Evolutionary conservation across 2,888 invertebrate species (phyloP), one percentile per base, ranked within the genome.

Genomic region (Mesodorylaimus sp.): DNA sequence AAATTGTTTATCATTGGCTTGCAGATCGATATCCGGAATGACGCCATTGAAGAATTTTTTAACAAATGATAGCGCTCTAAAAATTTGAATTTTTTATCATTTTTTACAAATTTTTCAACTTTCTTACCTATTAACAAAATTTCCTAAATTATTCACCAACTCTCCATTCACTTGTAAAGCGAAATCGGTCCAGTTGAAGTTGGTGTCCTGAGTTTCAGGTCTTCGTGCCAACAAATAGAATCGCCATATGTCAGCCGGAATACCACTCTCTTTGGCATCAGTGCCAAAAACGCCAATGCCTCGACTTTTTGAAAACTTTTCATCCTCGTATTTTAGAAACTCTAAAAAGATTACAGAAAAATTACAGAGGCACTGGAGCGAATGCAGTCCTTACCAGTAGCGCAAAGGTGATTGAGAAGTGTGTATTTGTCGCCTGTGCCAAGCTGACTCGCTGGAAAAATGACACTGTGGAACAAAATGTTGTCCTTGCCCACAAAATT

Each of bases 401-500:
- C 91, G 74, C 82, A 85, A 49, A 97, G 75, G 68, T 91, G 81
- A 49, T 79, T 80, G 25, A 91, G 87, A 3, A 83, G 69, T 0
- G 80, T 78, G 66, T 83, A 83, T 0, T 80, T 80, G 61, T 83
- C 79, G 61, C 83, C 77, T 38, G 85, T 78, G 1, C 88, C 93
- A 49, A 95, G 66, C 36, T 86, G 71, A 2, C 81, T 79, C 29
- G 85, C 81, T 1, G 97, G 97, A 70, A 97, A 97, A 75, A 97
- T 84, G 28, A 99, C 83, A 3, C 81, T 78, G 73, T 97, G 97
- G 74, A 97, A 97, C n/a, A 95, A 95, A 2, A 97, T 95, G 70
- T 99, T 97, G 70, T 97, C 97, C 67, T 97, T 97, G 0, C 91
- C 97, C 83, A 99, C 89, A 68, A 99, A 99, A 65, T 97, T 84